Base-by-base conservation (phyloP, 2,888 invertebrate genomes). In the Ceriagrion tenellum region DNA sequence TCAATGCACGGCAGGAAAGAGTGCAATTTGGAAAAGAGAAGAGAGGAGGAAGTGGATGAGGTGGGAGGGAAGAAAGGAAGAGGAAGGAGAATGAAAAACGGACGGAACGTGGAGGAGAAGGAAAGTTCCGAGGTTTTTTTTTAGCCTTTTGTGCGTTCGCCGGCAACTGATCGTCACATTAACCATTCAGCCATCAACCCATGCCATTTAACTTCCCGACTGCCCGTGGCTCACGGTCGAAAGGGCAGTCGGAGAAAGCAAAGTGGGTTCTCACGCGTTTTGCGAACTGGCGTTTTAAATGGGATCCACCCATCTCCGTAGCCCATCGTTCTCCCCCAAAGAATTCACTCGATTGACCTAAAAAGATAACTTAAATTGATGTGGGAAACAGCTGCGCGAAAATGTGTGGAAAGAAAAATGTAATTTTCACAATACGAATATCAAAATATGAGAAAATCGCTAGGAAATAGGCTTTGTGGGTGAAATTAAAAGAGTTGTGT, bases 161-260 rank as follows among this genome's bases (percentile, higher is more conserved):
- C 35, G 35, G 81, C 16, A 16, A 35, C 30, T 81, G 81, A 81
- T 81, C 35, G 81, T 35, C 35, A n/a, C 69, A 69, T 69, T 69
- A 69, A n/a, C 69, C n/a, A 35, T 81, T 81, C 81, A 81, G 69
- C 69, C 23, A 69, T 69, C 69, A 59, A 59, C 69, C 69, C 69
- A 69, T 18, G 81, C 35, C 81, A 16, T 81, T 81, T 35, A 16
- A 35, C 10, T 13, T 35, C 74, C 1, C 30, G 74, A 47, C 30
- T 13, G 13, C n/a, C 18, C 81, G 16, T 26, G 12, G 30, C 12
- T 35, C 81, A 81, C 16, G 81, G 35, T 81, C 81, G 69, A 81
- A 26, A 12, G n/a, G n/a, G 81, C 18, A 10, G 81, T 69, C 69
- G 18, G 10, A 35, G 81, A 69, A 69, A 69, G 8, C 35, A 13